phyloP scores from a whole-genome alignment of 2,113 vertebrate species.

The Calyptomena viridis region DNA sequence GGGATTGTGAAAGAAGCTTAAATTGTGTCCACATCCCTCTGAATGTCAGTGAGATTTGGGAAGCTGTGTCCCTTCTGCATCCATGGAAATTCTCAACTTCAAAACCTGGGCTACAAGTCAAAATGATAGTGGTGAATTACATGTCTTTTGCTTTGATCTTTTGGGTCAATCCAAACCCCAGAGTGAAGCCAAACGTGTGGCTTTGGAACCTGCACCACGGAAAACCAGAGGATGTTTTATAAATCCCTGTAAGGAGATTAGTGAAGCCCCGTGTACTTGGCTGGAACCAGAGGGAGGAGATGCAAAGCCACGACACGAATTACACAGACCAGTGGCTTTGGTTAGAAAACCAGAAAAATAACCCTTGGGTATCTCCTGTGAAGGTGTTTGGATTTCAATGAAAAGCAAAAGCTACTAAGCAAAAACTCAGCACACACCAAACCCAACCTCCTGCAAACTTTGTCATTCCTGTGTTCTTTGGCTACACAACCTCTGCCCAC shows the following conservation, averaged over 20 bases:
- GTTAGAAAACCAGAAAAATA: neutral
- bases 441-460: neutral
- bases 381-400: neutral
- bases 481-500: neutral
- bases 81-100: neutral
- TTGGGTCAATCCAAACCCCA: neutral
- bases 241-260: constrained; percentile 16
- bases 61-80: neutral
- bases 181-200: neutral
- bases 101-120: neutral
- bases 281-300: neutral
- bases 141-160: constrained; percentile 24
- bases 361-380: neutral
- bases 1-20: neutral
- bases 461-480: neutral
- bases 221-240: neutral
- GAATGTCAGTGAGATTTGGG: neutral
- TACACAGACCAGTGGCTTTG: neutral
- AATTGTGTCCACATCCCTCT: neutral
- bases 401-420: neutral
- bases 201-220: neutral
- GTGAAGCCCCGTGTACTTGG: neutral
- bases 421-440: neutral
- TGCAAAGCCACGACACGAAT: neutral
- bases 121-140: neutral